Conservation (phyloP, 2,113 vertebrate genomes). For the Osmerus eperlanus region DNA sequence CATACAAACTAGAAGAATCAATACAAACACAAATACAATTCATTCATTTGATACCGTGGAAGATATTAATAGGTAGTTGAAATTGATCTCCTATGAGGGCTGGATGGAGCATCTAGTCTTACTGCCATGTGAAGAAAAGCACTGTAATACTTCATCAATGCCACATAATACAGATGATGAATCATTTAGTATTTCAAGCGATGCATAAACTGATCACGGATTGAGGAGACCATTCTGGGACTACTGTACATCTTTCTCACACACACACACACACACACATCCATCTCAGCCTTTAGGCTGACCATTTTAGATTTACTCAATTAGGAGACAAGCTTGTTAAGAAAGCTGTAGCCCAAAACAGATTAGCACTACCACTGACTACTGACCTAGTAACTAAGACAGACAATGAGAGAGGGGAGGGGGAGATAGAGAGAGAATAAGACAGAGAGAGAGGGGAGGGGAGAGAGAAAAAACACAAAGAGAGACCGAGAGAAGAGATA, state of each 20-base stretch:
- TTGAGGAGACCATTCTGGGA: too few relatives aligned
- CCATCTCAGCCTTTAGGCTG: constrained; percentile 27
- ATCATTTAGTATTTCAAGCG: background rate
- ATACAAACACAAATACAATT: background rate
- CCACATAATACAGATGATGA: background rate
- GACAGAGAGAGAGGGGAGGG: background rate
- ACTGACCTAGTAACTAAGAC: constrained; percentile 54
- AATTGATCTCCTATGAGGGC: too few relatives aligned
- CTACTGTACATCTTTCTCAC: background rate
- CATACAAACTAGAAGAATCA: background rate
- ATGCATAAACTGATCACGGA: too few relatives aligned
- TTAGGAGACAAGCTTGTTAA: constrained; percentile 67
- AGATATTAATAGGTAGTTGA: too few relatives aligned
- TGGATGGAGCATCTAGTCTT: too few relatives aligned
- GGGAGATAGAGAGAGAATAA: constrained; percentile 13
- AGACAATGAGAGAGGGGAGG: constrained; percentile 4
- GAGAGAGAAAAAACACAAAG: background rate
- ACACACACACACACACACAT: background rate
- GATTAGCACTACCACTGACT: constrained; percentile 53
- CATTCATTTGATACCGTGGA: background rate
- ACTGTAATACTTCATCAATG: constrained; percentile 1
- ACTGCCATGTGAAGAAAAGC: too few relatives aligned
- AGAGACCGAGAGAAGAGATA: background rate
- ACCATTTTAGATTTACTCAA: constrained; percentile 65
- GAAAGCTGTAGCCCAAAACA: constrained; percentile 44